Evolutionary conservation across 2,797 vertebrate species (phyloP).

Genomic region (Triplophysa yarkandensis): DNA sequence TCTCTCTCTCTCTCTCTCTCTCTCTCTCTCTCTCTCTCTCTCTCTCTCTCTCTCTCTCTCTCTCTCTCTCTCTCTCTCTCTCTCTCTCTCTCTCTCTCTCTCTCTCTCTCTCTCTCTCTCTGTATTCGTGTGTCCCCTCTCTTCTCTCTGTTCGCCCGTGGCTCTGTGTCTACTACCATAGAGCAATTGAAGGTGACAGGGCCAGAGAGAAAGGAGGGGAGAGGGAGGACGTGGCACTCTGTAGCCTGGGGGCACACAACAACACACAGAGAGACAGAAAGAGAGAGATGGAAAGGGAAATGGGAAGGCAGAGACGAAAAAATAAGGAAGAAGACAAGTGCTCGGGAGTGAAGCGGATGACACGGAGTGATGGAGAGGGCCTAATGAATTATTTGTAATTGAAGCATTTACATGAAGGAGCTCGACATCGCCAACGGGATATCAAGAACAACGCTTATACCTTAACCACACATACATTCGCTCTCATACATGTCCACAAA

Average conservation of each 20-base stretch:
- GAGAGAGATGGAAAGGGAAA: conserved; percentile 43
- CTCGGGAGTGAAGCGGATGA: conserved; percentile 30
- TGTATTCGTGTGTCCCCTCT: conserved; percentile 37
- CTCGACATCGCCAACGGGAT: not conserved
- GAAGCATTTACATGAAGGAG: conserved; percentile 42
- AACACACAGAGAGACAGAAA: conserved; percentile 51
- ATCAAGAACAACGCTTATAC: conserved; percentile 16
- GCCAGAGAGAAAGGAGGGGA: conserved; percentile 55
- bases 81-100: conserved; percentile 48
- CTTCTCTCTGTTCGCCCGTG: conserved; percentile 56
- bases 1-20: conserved; percentile 37
- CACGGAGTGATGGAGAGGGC: conserved; percentile 43
- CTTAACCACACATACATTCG: conserved; percentile 26
- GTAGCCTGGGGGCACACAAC: conserved; percentile 60
- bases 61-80: conserved; percentile 32
- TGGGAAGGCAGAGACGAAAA: conserved; percentile 30
- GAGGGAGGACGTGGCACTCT: conserved; percentile 53
- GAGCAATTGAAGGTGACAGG: conserved; percentile 65
- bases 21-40: conserved; percentile 45
- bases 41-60: conserved; percentile 48
- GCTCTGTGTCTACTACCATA: conserved; percentile 60
- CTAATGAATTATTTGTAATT: conserved; percentile 57
- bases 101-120: conserved; percentile 26
- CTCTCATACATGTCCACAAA: conserved; percentile 35
- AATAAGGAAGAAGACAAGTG: conserved; percentile 45